Evolutionary conservation across 2,797 vertebrate genomes (phyloP).

Genomic region (Prunella strophiata): DNA sequence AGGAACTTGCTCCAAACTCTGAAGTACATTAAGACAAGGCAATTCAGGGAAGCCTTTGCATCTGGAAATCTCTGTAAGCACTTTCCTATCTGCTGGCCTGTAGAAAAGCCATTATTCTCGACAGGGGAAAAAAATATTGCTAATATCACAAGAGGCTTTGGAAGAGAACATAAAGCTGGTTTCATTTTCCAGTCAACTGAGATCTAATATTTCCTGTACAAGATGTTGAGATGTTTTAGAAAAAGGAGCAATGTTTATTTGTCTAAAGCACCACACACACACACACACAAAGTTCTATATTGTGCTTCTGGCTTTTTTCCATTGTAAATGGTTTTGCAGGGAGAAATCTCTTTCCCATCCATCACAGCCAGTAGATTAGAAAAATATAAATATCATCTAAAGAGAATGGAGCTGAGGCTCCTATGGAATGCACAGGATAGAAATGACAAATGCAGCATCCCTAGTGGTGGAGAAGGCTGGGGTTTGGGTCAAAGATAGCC

Average conservation of each 20-base stretch:
- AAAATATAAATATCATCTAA: constrained; percentile 55
- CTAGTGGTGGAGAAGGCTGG: background rate
- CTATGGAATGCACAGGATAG: background rate
- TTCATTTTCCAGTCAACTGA: constrained; percentile 45
- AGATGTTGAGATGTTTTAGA: constrained; percentile 23
- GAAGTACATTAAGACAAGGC: constrained; percentile 50
- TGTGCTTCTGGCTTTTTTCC: constrained; percentile 15
- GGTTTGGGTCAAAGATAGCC: background rate
- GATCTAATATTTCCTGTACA: constrained; percentile 57
- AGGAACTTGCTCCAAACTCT: constrained; percentile 30
- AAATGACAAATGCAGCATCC: background rate
- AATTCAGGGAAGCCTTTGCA: constrained; percentile 33
- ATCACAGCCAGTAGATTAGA: constrained; percentile 26
- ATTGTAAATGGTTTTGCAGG: constrained; percentile 49
- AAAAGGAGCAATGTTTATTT: constrained; percentile 27
- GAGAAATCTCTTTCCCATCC: constrained; percentile 36
- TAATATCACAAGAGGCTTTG: constrained; percentile 48
- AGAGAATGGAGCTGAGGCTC: background rate
- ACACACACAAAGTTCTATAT: background rate
- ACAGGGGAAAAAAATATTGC: constrained; percentile 41
- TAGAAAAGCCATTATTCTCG: constrained; percentile 62
- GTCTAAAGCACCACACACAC: background rate
- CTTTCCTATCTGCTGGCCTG: constrained; percentile 46
- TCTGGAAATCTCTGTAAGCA: constrained; percentile 48
- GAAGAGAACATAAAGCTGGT: constrained; percentile 53